Evolutionary conservation across 2,113 vertebrate genomes (phyloP).

Genomic region (Tragelaphus scriptus): DNA sequence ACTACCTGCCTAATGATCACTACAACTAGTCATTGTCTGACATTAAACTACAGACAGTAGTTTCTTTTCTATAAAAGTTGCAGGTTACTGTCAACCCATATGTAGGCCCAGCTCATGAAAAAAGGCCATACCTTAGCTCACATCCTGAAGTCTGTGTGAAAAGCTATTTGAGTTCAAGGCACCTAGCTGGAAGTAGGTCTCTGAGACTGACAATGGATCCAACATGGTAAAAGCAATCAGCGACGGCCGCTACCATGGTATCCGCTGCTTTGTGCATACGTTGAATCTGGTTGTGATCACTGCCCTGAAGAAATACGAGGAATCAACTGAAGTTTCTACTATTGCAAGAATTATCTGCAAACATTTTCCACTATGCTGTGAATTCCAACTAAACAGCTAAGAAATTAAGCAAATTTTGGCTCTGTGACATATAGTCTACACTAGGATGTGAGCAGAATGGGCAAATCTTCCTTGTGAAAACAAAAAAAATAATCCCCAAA

Average conservation of each 20-base stretch:
- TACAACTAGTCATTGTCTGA: conserved; percentile 38
- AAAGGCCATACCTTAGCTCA: conserved; percentile 77
- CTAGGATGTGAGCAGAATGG: conserved; percentile 73
- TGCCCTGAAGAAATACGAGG: conserved; percentile 76
- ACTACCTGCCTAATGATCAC: conserved; percentile 41
- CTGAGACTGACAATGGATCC: conserved; percentile 76
- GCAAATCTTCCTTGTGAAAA: conserved; percentile 38
- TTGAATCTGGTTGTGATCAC: conserved; percentile 76
- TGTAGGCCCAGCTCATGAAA: conserved; percentile 75
- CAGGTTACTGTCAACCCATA: conserved; percentile 71
- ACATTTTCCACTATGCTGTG: conserved; percentile 70
- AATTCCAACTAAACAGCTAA: conserved; percentile 59
- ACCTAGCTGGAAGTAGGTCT: conserved; percentile 76
- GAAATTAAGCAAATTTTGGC: conserved; percentile 35
- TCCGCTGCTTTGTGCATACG: conserved; percentile 75
- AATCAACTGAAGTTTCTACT: conserved; percentile 75
- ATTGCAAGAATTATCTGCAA: conserved; percentile 71
- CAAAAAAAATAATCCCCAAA: neutral
- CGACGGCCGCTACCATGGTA: conserved; percentile 77
- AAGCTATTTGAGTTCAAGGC: conserved; percentile 78
- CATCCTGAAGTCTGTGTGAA: conserved; percentile 76
- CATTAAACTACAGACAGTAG: conserved; percentile 21
- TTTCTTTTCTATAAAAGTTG: conserved; percentile 50
- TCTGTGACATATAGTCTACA: conserved; percentile 43
- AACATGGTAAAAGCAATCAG: conserved; percentile 78